Evolutionary conservation across 2,797 vertebrate genomes (phyloP).

Genomic region (Phyllotis vaccarum): DNA sequence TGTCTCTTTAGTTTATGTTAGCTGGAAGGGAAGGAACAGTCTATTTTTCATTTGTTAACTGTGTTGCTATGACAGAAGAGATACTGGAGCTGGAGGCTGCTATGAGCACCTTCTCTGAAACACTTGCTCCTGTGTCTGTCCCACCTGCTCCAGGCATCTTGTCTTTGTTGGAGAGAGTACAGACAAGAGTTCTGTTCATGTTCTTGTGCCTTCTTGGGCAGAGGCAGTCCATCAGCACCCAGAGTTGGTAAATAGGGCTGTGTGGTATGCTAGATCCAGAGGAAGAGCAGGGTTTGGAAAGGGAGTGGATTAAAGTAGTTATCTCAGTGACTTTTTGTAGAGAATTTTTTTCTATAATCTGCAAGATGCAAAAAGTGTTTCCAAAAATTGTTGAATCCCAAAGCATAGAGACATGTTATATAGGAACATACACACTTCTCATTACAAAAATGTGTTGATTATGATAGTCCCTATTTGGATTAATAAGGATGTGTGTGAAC

Average conservation of each 20-base stretch:
- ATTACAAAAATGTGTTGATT: not conserved
- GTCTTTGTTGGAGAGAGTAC: not conserved
- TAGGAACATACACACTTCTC: not conserved
- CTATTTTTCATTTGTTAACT: not conserved
- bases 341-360: not conserved
- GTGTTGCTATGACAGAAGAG: not conserved
- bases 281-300: not conserved
- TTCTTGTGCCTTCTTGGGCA: not conserved
- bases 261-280: not conserved
- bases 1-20: not conserved
- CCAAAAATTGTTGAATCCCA: not conserved
- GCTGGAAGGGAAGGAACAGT: not conserved
- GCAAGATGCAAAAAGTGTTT: not conserved
- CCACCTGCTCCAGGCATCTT: not conserved
- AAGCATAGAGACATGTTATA: not conserved
- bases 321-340: not conserved
- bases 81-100: not conserved
- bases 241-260: rapidly evolving
- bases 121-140: not conserved
- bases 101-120: not conserved
- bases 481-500: not conserved
- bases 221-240: not conserved
- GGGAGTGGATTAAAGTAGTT: not conserved
- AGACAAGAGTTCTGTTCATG: not conserved
- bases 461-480: not conserved